A percentile compares a stretch with the other conserved stretches of the same genome.
Evolutionary conservation across 2,113 vertebrate genomes (phyloP).

Genomic region (Sitta europaea): DNA sequence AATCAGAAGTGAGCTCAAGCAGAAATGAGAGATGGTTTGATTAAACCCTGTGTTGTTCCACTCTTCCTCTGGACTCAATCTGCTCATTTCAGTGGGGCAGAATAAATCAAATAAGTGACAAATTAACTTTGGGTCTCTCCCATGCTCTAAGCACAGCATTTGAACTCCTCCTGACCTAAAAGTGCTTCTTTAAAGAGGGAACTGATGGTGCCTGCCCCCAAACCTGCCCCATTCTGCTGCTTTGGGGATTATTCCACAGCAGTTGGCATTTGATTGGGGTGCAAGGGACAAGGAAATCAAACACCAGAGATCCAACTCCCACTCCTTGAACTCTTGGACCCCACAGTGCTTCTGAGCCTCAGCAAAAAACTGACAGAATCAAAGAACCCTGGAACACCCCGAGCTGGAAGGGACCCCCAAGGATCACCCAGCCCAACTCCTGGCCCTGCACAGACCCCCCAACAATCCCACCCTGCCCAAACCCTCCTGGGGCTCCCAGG

Average conservation of each 20-base stretch:
- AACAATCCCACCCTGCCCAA: not conserved
- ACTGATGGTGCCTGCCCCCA: too few species aligned
- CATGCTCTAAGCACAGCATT: not conserved
- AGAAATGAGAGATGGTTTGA: not conserved
- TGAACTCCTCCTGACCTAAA: not conserved
- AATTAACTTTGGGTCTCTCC: not conserved
- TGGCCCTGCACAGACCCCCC: not conserved
- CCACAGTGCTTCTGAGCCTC: rapidly evolving
- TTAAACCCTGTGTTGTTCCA: not conserved
- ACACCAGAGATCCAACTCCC: not conserved
- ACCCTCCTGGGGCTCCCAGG: rapidly evolving
- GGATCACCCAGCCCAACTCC: not conserved
- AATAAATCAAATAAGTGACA: not conserved
- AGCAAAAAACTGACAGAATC: too few species aligned
- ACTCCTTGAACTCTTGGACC: not conserved
- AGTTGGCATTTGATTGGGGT: not conserved
- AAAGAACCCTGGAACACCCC: not conserved
- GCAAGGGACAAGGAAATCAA: not conserved
- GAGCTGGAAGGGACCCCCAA: not conserved
- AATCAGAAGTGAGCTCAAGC: not conserved
- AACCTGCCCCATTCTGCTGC: rapidly evolving
- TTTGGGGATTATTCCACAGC: rapidly evolving
- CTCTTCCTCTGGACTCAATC: not conserved
- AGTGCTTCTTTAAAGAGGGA: not conserved
- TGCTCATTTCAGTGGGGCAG: not conserved